Evolutionary conservation across 2,888 invertebrate species (phyloP).

Genomic region (Gandaritis pyraliata): DNA sequence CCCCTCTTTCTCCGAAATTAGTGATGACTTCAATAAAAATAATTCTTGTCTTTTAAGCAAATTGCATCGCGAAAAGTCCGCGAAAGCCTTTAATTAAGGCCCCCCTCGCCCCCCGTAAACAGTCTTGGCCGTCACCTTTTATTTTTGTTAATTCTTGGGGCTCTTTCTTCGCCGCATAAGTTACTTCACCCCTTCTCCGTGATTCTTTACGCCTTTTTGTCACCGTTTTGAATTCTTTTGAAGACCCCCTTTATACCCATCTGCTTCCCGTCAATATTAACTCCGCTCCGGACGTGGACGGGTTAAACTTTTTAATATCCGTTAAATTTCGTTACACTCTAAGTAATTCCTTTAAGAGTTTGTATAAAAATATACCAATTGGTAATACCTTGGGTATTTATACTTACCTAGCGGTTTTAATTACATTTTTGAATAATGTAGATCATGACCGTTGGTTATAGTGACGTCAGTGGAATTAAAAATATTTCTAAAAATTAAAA

Average conservation of each 20-base stretch:
- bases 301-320: conserved; percentile 85
- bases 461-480: too few relatives aligned
- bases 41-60: conserved; percentile 85
- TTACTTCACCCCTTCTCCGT: conserved; percentile 78
- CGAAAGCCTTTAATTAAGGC: conserved; percentile 82
- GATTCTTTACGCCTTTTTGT: conserved; percentile 84
- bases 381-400: conserved; percentile 10
- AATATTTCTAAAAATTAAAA: not conserved
- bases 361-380: conserved; percentile 35
- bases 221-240: conserved; percentile 83
- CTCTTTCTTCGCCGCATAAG: conserved; percentile 84
- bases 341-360: conserved; percentile 65
- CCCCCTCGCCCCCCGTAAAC: conserved; percentile 77
- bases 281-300: conserved; percentile 68
- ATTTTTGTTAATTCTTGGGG: conserved; percentile 82
- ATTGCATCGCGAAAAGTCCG: conserved; percentile 84
- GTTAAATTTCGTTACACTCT: conserved; percentile 81
- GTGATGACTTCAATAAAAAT: conserved; percentile 85
- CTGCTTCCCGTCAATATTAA: conserved; percentile 85
- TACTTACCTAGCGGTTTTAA: too few relatives aligned
- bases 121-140: conserved; percentile 81
- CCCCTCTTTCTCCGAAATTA: conserved; percentile 73
- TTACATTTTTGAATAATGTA: too few relatives aligned
- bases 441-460: too few relatives aligned
- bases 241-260: conserved; percentile 81